Conservation (phyloP, 2,797 vertebrate genomes). For the Chelmon rostratus region DNA sequence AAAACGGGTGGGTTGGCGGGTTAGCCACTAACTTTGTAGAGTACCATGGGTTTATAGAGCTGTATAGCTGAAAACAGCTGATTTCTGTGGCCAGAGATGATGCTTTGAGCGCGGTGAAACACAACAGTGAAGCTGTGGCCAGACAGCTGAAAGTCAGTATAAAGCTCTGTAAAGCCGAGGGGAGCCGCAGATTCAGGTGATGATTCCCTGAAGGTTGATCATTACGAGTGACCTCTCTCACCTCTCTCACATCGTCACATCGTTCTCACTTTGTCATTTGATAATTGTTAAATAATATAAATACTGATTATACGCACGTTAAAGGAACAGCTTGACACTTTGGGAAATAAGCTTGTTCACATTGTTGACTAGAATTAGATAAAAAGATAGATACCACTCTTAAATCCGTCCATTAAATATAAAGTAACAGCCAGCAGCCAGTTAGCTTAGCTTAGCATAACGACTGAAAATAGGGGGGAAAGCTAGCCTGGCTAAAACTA, state of each 20-base stretch:
- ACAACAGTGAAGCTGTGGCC: too few species aligned
- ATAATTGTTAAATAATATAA: background rate
- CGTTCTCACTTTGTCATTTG: background rate
- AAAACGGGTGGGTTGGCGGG: too few species aligned
- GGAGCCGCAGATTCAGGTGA: background rate
- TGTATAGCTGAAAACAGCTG: too few species aligned
- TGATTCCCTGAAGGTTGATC: too few species aligned
- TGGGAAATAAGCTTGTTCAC: background rate
- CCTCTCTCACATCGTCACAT: background rate
- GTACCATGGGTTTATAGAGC: background rate
- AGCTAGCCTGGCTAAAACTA: background rate
- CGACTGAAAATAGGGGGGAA: too few species aligned
- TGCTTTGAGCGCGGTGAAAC: background rate
- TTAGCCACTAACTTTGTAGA: background rate
- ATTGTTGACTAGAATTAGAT: background rate
- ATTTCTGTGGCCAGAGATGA: background rate
- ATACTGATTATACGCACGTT: background rate
- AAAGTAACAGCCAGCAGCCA: too few species aligned
- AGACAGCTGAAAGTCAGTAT: too few species aligned
- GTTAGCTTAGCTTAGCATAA: too few species aligned
- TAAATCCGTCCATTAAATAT: too few species aligned
- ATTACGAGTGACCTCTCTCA: too few species aligned
- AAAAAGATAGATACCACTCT: background rate
- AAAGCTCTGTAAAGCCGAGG: background rate
- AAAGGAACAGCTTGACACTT: background rate